Evolutionary conservation across 1,140 invertebrate species (phyloP).

Genomic region (Megalonaias nervosa): DNA sequence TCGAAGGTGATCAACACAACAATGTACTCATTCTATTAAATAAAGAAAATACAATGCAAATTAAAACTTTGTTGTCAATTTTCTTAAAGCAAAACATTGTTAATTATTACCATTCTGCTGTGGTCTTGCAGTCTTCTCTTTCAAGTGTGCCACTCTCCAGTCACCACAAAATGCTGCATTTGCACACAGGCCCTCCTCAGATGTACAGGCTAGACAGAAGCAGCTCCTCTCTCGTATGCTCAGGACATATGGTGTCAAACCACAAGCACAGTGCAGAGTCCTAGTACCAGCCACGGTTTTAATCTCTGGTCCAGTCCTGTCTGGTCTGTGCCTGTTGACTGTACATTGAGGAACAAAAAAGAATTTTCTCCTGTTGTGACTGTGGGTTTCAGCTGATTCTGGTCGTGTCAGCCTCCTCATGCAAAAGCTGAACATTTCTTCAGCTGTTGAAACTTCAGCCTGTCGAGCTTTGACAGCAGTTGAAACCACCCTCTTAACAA

Average conservation of each 20-base stretch:
- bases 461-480: conserved; percentile 20
- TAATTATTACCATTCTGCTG: background rate
- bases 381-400: conserved; percentile 1
- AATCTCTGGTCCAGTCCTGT: background rate
- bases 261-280: conserved; percentile 12
- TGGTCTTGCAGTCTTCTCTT: background rate
- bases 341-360: conserved; percentile 19
- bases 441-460: conserved; percentile 8
- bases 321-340: conserved; percentile 18
- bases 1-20: no score
- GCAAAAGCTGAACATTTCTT: conserved; percentile 23
- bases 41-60: no score
- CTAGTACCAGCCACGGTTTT: conserved; percentile 9
- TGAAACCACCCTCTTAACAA: conserved; percentile 26
- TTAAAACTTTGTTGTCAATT: no score
- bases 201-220: conserved; percentile 31
- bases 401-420: conserved; percentile 2
- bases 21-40: no score
- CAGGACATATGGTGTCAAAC: conserved; percentile 22
- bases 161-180: background rate
- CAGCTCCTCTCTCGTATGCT: conserved; percentile 16
- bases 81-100: no score
- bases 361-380: conserved; percentile 19
- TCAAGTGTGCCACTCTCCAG: background rate
- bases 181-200: background rate